Base-by-base conservation (phyloP, 37 sponge, comb jelly and placozoan species). In the Chondrilla cf. caribensis region DNA sequence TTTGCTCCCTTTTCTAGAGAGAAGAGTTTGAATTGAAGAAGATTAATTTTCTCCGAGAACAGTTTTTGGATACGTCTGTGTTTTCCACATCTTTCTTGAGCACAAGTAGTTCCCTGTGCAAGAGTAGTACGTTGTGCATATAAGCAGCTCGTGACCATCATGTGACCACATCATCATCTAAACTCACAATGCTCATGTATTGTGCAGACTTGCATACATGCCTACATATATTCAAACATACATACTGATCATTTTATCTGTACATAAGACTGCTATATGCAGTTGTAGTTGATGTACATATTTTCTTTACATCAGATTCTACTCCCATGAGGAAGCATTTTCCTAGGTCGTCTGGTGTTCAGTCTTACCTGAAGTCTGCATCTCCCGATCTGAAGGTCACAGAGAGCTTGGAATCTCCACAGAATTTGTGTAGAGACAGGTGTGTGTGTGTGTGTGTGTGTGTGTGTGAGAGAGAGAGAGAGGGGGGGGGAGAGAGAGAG, bases 1-100 rank as follows among this genome's bases (percentile, higher is more conserved):
- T 29, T 37, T 38, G 22, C 39, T 2, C 25, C 1, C 2, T 40
- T 17, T 29, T 62, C 21, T 38, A 86, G 86, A 36, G 86, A 19
- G 81, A 80, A 41, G 42, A 6, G 29, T 86, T 86, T 81, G 87
- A 87, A 43, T 59, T 81, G 35, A 29, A 76, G 40, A 87, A 81
- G 66, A 72, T 78, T 59, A 60, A 75, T 11, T 87, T 87, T 38
- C 39, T 87, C 8, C 26, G 35, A 3, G 83, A 87, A 22, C 82
- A 87, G 70, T 81, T 81, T 58, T 58, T 82, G 66, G 71, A 82
- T 38, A 40, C 54, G 7, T 82, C 83, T 43, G 57, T 82, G 51
- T 82, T 82, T 33, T 67, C 68, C 2, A 26, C 68, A 0, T 67
- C 68, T 29, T 67, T 67, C 35, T 32, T 67, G 9, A 47, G 11